Conservation (phyloP, 2,888 invertebrate genomes). For the Trilocha varians region DNA sequence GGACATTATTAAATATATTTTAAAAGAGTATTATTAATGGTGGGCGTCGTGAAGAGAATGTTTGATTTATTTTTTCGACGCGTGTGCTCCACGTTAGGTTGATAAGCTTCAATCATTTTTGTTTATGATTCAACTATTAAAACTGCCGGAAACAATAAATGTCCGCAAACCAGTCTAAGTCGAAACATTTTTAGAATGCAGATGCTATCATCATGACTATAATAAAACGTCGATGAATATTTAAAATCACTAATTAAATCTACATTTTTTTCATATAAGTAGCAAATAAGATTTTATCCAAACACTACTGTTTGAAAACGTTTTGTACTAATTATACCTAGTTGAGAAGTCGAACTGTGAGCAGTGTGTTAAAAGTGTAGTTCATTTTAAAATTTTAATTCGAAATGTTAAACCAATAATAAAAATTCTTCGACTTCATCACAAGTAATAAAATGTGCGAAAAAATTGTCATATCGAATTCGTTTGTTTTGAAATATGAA, state of each 20-base stretch:
- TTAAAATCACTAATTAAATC: not conserved
- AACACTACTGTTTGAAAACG: not conserved
- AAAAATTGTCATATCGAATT: slow-evolving; percentile 54
- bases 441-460: slow-evolving; percentile 36
- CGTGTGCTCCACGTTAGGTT: slow-evolving; percentile 56
- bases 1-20: slow-evolving; percentile 74
- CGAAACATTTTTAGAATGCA: slow-evolving; percentile 4
- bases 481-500: slow-evolving; percentile 60
- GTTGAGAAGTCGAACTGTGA: too few species aligned
- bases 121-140: slow-evolving; percentile 8
- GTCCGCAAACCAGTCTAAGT: slow-evolving; percentile 2
- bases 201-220: not conserved
- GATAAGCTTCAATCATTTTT: slow-evolving; percentile 56
- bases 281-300: slow-evolving; percentile 1
- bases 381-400: too few species aligned
- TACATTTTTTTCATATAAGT: not conserved
- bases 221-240: not conserved
- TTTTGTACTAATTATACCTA: too few species aligned
- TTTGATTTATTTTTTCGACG: slow-evolving; percentile 74
- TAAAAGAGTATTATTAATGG: slow-evolving; percentile 72
- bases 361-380: too few species aligned
- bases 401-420: slow-evolving; percentile 2
- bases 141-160: not conserved
- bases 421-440: slow-evolving; percentile 18
- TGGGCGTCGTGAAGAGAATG: slow-evolving; percentile 63